These are phyloP conservation scores for Spinus pinus DNA, from an alignment of 2,797 vertebrate species.

Conservation along the genomic window DNA sequence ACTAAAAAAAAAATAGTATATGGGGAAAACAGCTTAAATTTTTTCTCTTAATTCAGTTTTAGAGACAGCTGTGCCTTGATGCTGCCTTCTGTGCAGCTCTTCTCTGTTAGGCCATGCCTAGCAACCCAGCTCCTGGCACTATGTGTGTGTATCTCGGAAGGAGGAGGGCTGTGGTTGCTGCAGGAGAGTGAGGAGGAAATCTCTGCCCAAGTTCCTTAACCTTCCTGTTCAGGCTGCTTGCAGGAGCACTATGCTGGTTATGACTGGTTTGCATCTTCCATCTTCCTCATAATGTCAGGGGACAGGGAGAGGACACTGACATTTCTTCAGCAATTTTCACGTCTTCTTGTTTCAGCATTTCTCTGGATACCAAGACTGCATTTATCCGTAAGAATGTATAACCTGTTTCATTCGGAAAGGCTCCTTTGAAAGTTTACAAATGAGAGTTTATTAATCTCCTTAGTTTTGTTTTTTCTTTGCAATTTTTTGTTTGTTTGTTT, in stretches of 20 bases:
- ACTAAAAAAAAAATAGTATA: background rate
- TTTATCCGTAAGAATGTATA: constrained; percentile 82
- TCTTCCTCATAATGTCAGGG: constrained; percentile 89
- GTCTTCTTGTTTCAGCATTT: constrained; percentile 87
- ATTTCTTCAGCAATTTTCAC: constrained; percentile 83
- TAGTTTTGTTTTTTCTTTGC: background rate
- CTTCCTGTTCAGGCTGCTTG: constrained; percentile 73
- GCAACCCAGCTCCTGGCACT: background rate
- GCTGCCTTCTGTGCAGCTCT: background rate
- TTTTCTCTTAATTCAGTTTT: background rate
- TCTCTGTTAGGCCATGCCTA: background rate
- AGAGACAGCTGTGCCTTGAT: background rate
- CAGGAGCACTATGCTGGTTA: constrained; percentile 80
- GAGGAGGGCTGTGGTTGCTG: background rate
- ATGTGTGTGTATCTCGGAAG: rapidly evolving
- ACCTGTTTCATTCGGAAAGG: background rate
- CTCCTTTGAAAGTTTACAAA: background rate
- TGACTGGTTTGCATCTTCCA: constrained; percentile 91
- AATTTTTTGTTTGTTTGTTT: background rate
- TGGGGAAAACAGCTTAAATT: background rate
- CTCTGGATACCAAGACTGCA: constrained; percentile 89
- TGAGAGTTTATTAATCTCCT: background rate
- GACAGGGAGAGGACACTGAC: constrained; percentile 77
- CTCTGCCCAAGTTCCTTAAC: constrained; percentile 77
- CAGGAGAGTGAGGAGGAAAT: background rate